Conservation (phyloP, 2,797 vertebrate genomes). For the Poliocrania exsul region DNA sequence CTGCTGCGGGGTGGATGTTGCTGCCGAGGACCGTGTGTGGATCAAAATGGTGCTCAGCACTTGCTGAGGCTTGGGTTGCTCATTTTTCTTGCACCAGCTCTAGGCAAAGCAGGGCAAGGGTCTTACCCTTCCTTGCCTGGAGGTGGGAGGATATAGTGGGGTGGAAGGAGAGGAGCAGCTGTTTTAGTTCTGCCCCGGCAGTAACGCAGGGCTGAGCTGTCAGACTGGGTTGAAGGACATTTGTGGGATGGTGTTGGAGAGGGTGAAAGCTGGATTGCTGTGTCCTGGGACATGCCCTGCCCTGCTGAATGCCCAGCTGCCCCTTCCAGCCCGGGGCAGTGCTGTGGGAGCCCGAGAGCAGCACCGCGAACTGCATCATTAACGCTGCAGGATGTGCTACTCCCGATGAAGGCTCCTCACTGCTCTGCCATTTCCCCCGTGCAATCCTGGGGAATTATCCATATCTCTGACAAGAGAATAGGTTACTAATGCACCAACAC, state of each 20-base stretch:
- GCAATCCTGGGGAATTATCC: conserved; percentile 75
- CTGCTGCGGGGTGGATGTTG: neutral
- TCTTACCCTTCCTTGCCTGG: neutral
- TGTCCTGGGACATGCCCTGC: neutral
- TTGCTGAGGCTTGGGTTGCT: neutral
- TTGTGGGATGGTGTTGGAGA: neutral
- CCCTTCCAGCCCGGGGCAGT: neutral
- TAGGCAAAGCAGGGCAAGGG: neutral
- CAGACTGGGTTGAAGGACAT: rapidly evolving
- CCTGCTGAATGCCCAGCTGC: neutral
- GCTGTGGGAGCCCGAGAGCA: neutral
- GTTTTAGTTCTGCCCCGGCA: rapidly evolving
- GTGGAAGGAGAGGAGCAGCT: neutral
- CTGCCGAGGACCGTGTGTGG: rapidly evolving
- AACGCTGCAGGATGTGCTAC: neutral
- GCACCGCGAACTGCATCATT: neutral
- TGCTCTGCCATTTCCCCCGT: conserved; percentile 48
- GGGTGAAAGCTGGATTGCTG: rapidly evolving
- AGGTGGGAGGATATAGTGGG: neutral
- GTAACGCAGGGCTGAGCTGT: too few species aligned
- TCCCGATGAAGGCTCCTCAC: conserved; percentile 19
- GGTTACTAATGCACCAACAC: conserved; percentile 84
- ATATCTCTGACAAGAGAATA: conserved; percentile 82
- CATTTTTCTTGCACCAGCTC: neutral
- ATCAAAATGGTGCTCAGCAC: neutral